Evolutionary conservation across 1,140 invertebrate species (phyloP).

Genomic region (Copidosoma floridanum): DNA sequence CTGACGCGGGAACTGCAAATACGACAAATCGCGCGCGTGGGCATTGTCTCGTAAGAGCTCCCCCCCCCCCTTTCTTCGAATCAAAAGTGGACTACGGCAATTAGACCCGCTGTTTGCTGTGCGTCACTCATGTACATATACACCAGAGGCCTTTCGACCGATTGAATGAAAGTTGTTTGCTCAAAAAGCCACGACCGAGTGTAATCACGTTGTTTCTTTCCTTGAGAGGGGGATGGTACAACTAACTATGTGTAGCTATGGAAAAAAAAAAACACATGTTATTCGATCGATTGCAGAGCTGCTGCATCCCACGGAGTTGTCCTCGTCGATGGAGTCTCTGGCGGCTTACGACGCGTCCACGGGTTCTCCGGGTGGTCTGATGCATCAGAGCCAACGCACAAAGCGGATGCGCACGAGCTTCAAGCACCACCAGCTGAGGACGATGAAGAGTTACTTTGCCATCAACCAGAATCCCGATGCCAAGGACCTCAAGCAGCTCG

Average conservation of each 20-base stretch:
- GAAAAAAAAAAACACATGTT: too few relatives aligned
- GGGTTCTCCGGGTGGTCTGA: slow-evolving; percentile 67
- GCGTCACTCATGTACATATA: too few relatives aligned
- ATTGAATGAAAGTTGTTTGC: not conserved
- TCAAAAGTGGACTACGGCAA: not conserved
- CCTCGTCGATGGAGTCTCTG: slow-evolving; percentile 75
- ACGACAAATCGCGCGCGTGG: not conserved
- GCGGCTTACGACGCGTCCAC: slow-evolving; percentile 70
- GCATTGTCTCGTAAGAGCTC: too few relatives aligned
- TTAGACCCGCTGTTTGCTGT: too few relatives aligned
- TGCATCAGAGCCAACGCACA: slow-evolving; percentile 64
- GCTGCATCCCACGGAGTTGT: slow-evolving; percentile 69
- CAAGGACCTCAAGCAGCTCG: slow-evolving; percentile 91
- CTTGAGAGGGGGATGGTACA: too few relatives aligned
- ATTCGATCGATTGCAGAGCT: slow-evolving; percentile 58
- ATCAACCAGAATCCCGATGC: slow-evolving; percentile 97
- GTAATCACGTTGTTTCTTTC: not conserved
- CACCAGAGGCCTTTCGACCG: not conserved
- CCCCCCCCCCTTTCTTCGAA: not conserved
- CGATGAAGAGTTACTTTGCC: slow-evolving; percentile 96
- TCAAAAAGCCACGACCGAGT: not conserved
- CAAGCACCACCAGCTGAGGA: slow-evolving; percentile 94
- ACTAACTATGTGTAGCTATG: too few relatives aligned
- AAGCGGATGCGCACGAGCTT: slow-evolving; percentile 95
- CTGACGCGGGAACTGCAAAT: not conserved